phyloP scores from a whole-genome alignment of 2,797 vertebrate genomes.

The Zonotrichia albicollis region DNA sequence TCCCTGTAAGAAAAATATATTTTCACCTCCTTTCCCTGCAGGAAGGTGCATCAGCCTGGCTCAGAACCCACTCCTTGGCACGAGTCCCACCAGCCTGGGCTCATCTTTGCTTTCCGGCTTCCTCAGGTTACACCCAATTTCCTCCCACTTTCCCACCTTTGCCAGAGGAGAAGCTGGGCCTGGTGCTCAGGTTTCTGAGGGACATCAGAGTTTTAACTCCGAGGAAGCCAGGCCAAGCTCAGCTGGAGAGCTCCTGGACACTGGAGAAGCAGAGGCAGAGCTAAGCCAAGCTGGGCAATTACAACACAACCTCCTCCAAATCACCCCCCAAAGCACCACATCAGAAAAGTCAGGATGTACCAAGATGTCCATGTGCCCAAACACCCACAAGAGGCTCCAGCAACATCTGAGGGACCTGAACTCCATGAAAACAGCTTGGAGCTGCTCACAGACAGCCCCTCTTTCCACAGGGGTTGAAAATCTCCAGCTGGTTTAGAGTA shows the following conservation, averaged over 20 bases:
- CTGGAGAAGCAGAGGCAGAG: background rate
- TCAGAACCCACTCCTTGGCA: background rate
- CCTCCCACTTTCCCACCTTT: background rate
- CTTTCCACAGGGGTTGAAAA: background rate
- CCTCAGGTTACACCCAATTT: slow-evolving; percentile 1
- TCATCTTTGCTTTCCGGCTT: background rate
- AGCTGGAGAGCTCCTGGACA: background rate
- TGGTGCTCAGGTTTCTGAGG: background rate
- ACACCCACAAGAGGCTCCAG: background rate
- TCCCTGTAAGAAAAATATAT: background rate
- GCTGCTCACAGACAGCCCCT: background rate
- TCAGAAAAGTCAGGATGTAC: background rate
- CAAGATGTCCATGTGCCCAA: accelerated
- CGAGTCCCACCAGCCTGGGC: background rate
- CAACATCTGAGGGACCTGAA: background rate
- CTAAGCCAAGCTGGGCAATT: background rate
- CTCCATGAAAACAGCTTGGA: background rate
- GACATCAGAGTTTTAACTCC: background rate
- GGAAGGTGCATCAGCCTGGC: background rate
- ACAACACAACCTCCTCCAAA: background rate
- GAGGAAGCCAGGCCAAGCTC: background rate
- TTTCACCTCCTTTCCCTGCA: background rate
- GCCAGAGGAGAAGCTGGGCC: background rate
- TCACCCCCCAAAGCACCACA: background rate
- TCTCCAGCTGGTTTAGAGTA: background rate